phyloP scores from a whole-genome alignment of 1,140 invertebrate genomes.

The Drosophila mayri region DNA sequence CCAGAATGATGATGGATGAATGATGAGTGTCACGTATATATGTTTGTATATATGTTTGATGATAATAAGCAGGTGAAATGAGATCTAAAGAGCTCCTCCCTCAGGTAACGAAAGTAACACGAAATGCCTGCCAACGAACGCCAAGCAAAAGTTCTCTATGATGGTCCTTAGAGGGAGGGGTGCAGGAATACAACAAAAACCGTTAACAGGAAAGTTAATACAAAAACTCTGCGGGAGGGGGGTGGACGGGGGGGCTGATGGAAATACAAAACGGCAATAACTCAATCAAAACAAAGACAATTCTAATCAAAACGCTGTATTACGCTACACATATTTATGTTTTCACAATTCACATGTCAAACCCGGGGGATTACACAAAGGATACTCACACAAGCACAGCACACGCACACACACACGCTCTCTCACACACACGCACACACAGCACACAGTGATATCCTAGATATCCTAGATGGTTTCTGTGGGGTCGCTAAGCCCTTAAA shows the following conservation, averaged over 20 bases:
- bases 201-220: conserved; percentile 32
- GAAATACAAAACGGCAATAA: conserved; percentile 44
- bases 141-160: conserved; percentile 5
- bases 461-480: conserved; percentile 18
- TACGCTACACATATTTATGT: conserved; percentile 72
- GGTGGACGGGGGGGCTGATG: background rate
- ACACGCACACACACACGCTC: background rate
- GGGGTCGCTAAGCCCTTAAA: conserved; percentile 74
- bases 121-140: conserved; percentile 22
- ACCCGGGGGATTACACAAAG: conserved; percentile 40
- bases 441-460: conserved; percentile 26
- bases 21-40: conserved; percentile 12
- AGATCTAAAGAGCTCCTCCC: conserved; percentile 31
- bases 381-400: conserved; percentile 28
- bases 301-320: conserved; percentile 75
- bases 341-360: conserved; percentile 53
- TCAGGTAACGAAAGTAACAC: conserved; percentile 13
- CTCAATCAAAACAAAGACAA: conserved; percentile 55
- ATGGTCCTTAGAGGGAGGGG: conserved; percentile 1
- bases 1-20: conserved; percentile 19
- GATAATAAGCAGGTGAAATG: conserved; percentile 29
- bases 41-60: conserved; percentile 1
- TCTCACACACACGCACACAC: conserved; percentile 19
- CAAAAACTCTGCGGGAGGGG: conserved; percentile 1
- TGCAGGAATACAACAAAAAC: conserved; percentile 37